Evolutionary conservation across 2,888 invertebrate species (phyloP).

Genomic region (Drosophila falleni): DNA sequence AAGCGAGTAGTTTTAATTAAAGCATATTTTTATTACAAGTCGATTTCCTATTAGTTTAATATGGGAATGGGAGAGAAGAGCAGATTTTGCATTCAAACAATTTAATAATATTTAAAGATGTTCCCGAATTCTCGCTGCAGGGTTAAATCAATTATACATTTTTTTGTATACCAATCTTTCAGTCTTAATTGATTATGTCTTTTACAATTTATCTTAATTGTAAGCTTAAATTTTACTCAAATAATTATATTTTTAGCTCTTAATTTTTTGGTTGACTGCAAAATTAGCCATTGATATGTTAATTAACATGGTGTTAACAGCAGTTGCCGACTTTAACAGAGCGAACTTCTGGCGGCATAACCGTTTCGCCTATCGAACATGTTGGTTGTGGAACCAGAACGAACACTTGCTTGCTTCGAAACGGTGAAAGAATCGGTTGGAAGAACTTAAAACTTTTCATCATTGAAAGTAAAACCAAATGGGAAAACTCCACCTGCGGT

Average conservation of each 20-base stretch:
- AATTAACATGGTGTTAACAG: slow-evolving; percentile 18
- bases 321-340: slow-evolving; percentile 13
- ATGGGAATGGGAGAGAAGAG: no score
- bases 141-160: no score
- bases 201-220: no score
- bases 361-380: slow-evolving; percentile 48
- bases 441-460: slow-evolving; percentile 48
- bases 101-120: no score
- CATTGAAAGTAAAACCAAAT: slow-evolving; percentile 69
- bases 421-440: slow-evolving; percentile 21
- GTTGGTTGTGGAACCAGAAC: slow-evolving; percentile 45
- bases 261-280: not conserved
- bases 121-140: no score
- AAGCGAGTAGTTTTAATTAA: not conserved
- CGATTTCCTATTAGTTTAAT: no score
- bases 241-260: no score
- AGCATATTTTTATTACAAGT: no score
- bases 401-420: not conserved
- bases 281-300: not conserved
- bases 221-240: no score
- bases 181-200: no score
- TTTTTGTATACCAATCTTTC: no score
- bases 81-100: no score
- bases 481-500: slow-evolving; percentile 55
- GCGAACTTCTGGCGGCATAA: slow-evolving; percentile 22